Conservation (phyloP, 2,797 vertebrate species). For the Mormyrops boulengeri region DNA sequence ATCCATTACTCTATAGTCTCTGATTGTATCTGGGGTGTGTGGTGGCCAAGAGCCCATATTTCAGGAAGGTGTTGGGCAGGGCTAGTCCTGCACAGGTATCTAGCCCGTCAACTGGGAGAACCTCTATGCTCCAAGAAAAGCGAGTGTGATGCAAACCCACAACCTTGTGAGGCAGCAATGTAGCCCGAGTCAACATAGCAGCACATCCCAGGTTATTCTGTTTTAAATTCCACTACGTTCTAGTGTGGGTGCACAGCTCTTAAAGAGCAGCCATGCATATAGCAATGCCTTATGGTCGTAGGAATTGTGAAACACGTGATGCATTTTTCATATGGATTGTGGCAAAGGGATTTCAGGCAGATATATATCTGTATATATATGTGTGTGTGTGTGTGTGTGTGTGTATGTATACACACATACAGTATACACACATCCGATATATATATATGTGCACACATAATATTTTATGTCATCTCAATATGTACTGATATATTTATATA, state of each 20-base stretch:
- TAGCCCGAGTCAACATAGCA: too few species aligned
- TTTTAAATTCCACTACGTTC: background rate
- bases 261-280: background rate
- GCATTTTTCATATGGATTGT: constrained; percentile 43
- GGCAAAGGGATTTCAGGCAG: constrained; percentile 16
- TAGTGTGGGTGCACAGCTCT: background rate
- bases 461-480: background rate
- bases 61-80: background rate
- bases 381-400: background rate
- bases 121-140: background rate
- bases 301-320: constrained; percentile 31
- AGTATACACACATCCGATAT: background rate
- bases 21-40: background rate
- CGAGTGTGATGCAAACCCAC: background rate
- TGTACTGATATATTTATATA: background rate
- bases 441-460: background rate
- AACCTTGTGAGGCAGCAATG: background rate
- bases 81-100: background rate
- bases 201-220: background rate
- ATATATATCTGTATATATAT: background rate
- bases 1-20: background rate
- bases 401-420: too few species aligned
- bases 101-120: background rate
- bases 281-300: background rate
- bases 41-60: background rate